A percentile compares a stretch with the other conserved stretches of the same genome.
Evolutionary conservation across 2,888 invertebrate species (phyloP).

Genomic region (Gisinianus flammeolus): DNA sequence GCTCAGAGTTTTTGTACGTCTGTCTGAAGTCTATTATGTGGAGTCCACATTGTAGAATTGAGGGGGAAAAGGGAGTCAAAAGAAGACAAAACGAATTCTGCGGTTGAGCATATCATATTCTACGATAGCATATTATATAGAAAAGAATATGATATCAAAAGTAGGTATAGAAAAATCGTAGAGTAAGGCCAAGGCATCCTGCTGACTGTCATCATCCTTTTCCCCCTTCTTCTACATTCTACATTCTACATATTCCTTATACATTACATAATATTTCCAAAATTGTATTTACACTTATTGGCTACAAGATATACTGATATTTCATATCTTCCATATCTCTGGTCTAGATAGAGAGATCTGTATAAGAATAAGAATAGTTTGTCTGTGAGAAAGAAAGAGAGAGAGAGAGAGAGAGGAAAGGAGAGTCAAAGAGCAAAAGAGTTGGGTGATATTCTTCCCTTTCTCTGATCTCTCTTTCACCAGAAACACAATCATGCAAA

Average conservation of each 20-base stretch:
- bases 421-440: not conserved
- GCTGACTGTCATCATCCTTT: conserved; percentile 21
- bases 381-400: not conserved
- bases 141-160: no score
- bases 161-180: no score
- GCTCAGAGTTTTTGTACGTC: not conserved
- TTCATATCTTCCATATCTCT: no score
- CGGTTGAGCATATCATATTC: not conserved
- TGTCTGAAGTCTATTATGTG: no score
- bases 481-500: conserved; percentile 15
- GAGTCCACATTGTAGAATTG: no score
- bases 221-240: not conserved
- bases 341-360: not conserved
- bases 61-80: not conserved
- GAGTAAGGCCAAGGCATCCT: not conserved
- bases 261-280: no score
- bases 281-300: not conserved
- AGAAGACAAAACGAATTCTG: not conserved
- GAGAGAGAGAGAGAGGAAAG: not conserved
- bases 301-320: not conserved
- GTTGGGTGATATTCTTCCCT: not conserved
- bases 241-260: no score
- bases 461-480: not conserved
- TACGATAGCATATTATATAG: not conserved
- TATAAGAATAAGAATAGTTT: not conserved